These are phyloP conservation scores for Chrysaora quinquecirrha DNA, from an alignment of 30 jellyfish, hydroid and myxozoan genomes.

Conservation along the genomic window DNA sequence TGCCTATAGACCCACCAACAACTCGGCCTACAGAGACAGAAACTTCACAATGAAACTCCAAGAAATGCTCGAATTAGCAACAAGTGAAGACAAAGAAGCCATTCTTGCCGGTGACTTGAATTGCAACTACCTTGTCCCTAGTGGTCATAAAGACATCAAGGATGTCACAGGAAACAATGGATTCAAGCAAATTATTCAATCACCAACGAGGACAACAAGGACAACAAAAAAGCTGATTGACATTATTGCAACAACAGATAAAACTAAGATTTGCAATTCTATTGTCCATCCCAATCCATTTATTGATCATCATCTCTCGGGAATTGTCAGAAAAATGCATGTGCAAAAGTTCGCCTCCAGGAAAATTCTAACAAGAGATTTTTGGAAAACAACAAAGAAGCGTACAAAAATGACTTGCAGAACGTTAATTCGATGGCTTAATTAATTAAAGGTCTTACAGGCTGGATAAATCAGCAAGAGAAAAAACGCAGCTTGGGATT, in stretches of 20 bases:
- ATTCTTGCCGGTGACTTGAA: conserved; percentile 9
- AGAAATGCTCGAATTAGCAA: neutral
- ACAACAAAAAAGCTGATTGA: neutral
- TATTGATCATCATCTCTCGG: neutral
- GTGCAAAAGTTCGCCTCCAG: neutral
- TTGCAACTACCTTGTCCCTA: neutral
- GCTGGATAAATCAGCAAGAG: neutral
- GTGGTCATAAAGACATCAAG: neutral
- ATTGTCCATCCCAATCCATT: neutral
- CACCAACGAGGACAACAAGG: conserved; percentile 8
- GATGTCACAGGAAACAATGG: neutral
- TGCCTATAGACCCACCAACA: neutral
- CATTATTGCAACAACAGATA: conserved; percentile 1
- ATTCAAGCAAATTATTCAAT: conserved; percentile 1
- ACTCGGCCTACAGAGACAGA: neutral
- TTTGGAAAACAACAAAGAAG: neutral
- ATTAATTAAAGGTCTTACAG: neutral
- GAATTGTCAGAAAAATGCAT: neutral
- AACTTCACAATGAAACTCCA: neutral
- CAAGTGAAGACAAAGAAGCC: conserved; percentile 3
- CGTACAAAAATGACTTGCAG: neutral
- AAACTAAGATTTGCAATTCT: neutral
- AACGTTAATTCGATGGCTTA: neutral
- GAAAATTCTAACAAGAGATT: neutral
- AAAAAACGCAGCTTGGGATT: conserved; percentile 3